These are phyloP conservation scores for Serripes groenlandicus DNA, from an alignment of 2,888 invertebrate genomes.

Conservation along the genomic window DNA sequence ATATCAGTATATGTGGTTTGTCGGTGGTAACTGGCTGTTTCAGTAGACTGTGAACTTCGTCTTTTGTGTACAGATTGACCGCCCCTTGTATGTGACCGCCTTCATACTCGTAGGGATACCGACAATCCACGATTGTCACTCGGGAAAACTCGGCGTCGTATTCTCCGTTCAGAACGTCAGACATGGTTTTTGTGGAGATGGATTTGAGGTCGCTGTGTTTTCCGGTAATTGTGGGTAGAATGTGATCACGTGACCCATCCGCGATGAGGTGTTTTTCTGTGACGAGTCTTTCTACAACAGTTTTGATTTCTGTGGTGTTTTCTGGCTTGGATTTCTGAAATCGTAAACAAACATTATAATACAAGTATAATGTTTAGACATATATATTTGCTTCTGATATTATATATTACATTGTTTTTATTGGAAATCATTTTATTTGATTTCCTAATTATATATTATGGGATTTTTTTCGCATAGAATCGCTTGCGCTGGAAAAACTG, in stretches of 20 bases:
- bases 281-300: constrained; percentile 49
- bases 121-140: constrained; percentile 52
- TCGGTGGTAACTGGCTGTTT: constrained; percentile 31
- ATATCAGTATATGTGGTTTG: constrained; percentile 58
- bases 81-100: constrained; percentile 55
- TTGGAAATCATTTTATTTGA: too few species aligned
- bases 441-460: too few species aligned
- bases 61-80: constrained; percentile 58
- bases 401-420: too few species aligned
- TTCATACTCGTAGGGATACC: constrained; percentile 60
- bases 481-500: too few species aligned
- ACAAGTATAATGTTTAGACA: too few species aligned
- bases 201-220: constrained; percentile 80
- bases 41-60: constrained; percentile 44
- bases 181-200: constrained; percentile 74
- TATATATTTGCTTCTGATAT: too few species aligned
- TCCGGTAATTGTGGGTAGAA: constrained; percentile 76
- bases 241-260: constrained; percentile 63
- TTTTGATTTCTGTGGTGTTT: constrained; percentile 54
- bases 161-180: constrained; percentile 39
- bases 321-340: too few species aligned
- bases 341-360: too few species aligned
- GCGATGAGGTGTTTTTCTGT: constrained; percentile 46
- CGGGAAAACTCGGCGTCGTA: constrained; percentile 21
- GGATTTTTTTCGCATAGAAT: too few species aligned